These are phyloP conservation scores for Pygoscelis adeliae DNA, from an alignment of 2,113 vertebrate genomes.

Conservation along the genomic window DNA sequence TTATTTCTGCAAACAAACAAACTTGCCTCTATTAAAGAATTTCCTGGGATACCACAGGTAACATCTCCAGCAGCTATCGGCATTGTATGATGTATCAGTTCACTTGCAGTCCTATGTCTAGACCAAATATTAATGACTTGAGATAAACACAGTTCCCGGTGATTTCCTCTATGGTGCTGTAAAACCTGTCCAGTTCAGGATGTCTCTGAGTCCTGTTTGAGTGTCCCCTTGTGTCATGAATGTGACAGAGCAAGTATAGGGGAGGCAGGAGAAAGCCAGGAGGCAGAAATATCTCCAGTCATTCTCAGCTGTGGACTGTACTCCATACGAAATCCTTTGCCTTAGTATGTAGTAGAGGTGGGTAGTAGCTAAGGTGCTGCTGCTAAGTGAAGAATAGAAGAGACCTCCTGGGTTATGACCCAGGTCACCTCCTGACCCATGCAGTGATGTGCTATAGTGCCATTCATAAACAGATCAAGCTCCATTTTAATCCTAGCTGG, in stretches of 20 bases:
- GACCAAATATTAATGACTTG: not conserved
- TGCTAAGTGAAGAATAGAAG: not conserved
- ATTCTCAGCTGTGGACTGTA: not conserved
- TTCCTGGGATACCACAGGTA: not conserved
- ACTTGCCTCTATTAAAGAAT: not conserved
- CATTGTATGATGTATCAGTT: rapidly evolving
- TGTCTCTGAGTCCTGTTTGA: not conserved
- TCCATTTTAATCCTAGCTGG: not conserved
- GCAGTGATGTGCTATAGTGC: not conserved
- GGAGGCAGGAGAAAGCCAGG: not conserved
- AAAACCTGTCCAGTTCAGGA: not conserved
- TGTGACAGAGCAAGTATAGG: not conserved
- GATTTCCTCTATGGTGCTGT: not conserved
- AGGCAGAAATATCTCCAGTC: not conserved
- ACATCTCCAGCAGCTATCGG: not conserved
- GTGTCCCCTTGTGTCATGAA: not conserved
- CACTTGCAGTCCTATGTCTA: not conserved
- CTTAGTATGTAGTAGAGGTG: not conserved
- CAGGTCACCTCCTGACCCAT: not conserved
- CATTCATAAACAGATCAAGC: not conserved
- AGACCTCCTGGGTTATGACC: not conserved
- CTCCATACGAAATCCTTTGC: not conserved
- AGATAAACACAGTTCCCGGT: not conserved
- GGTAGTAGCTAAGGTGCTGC: not conserved
- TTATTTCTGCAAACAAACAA: not conserved